These are phyloP conservation scores for Archips xylosteana DNA, from an alignment of 2,888 invertebrate genomes.

Conservation along the genomic window DNA sequence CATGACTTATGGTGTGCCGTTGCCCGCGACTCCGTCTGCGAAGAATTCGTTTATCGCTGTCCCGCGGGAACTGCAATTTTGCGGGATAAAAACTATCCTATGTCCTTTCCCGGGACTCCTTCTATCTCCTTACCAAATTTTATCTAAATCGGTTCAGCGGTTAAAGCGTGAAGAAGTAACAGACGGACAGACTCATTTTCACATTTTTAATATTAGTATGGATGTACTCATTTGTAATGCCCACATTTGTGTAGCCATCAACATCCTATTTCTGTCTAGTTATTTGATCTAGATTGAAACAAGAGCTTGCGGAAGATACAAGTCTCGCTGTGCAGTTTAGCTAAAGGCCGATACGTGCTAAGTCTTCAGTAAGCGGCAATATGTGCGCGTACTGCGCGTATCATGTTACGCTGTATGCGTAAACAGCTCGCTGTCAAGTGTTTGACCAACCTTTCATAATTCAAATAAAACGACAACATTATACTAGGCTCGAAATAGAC, in stretches of 20 bases:
- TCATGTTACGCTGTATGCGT: not conserved
- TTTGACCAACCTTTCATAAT: constrained; percentile 6
- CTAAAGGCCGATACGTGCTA: constrained; percentile 15
- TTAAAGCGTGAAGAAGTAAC: too few species aligned
- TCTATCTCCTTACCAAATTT: too few species aligned
- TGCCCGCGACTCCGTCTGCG: too few species aligned
- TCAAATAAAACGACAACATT: constrained; percentile 6
- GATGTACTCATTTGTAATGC: too few species aligned
- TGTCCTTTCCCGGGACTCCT: too few species aligned
- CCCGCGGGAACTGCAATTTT: too few species aligned
- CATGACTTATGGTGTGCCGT: too few species aligned
- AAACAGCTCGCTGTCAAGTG: not conserved
- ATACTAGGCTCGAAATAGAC: constrained; percentile 1
- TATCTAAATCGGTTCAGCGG: too few species aligned
- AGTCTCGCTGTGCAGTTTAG: constrained; percentile 15
- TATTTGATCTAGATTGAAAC: not conserved
- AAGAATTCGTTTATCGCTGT: too few species aligned
- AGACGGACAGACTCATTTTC: too few species aligned
- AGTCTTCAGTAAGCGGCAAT: constrained; percentile 47
- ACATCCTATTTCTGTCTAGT: not conserved
- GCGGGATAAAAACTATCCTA: too few species aligned
- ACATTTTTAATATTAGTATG: too few species aligned
- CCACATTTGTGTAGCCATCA: not conserved
- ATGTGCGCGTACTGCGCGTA: constrained; percentile 20
- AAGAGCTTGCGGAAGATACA: not conserved